Conservation (phyloP, 2,797 vertebrate genomes). For the Pseudochaenichthys georgianus region DNA sequence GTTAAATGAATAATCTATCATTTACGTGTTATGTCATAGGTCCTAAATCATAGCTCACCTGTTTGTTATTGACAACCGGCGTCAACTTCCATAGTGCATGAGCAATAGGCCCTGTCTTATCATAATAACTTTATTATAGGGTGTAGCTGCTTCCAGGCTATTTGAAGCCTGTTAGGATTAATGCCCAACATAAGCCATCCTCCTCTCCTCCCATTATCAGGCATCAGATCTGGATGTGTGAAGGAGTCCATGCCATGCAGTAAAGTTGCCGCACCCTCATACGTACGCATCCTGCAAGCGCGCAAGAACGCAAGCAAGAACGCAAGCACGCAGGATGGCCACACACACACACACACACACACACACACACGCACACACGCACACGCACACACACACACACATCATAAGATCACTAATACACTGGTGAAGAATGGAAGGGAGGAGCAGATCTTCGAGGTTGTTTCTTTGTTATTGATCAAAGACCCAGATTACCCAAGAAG, state of each 20-base stretch:
- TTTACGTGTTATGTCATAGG: neutral
- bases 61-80: constrained; percentile 18
- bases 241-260: constrained; percentile 72
- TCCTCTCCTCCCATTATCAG: constrained; percentile 19
- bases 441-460: constrained; percentile 25
- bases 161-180: neutral
- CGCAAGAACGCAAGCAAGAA: constrained; percentile 56
- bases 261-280: constrained; percentile 82
- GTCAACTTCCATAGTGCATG: constrained; percentile 33
- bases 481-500: neutral
- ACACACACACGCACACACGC: constrained; percentile 36
- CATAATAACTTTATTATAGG: constrained; percentile 28
- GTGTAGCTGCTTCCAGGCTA: constrained; percentile 15
- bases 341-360: constrained; percentile 21
- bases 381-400: constrained; percentile 26
- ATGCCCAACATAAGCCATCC: neutral
- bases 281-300: constrained; percentile 63
- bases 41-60: constrained; percentile 8
- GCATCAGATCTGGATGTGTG: constrained; percentile 52
- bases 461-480: constrained; percentile 46
- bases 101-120: constrained; percentile 6
- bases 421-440: constrained; percentile 20
- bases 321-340: constrained; percentile 57
- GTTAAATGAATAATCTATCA: neutral
- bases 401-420: constrained; percentile 8